Evolutionary conservation across 2,888 invertebrate species (phyloP).

Genomic region (Caenorhabditis zanzibari): DNA sequence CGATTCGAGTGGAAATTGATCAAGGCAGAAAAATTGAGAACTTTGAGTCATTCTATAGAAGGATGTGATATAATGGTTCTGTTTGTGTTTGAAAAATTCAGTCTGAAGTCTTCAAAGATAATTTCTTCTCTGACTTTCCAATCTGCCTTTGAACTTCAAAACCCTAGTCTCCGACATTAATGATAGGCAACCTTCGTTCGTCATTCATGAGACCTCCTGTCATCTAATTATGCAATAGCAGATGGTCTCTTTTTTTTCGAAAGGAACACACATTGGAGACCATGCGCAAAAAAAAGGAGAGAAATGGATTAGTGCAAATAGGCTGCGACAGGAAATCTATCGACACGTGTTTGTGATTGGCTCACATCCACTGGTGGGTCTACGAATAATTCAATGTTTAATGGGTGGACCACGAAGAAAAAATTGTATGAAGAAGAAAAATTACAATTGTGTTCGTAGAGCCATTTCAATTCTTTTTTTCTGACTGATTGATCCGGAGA

Average conservation of each 20-base stretch:
- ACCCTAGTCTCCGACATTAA: not conserved
- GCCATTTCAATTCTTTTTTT: slow-evolving; percentile 12
- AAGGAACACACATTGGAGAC: slow-evolving; percentile 6
- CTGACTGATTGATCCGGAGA: slow-evolving; percentile 22
- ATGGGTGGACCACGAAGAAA: slow-evolving; percentile 2
- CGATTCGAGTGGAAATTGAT: slow-evolving; percentile 4
- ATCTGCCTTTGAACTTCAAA: not conserved
- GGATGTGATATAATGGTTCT: too few relatives aligned
- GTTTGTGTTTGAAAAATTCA: too few relatives aligned
- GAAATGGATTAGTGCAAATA: slow-evolving; percentile 21
- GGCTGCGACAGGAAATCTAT: not conserved
- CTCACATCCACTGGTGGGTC: slow-evolving; percentile 11
- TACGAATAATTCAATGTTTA: slow-evolving; percentile 37
- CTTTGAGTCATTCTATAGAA: too few relatives aligned
- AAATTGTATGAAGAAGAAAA: slow-evolving; percentile 18
- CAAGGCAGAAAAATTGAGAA: not conserved
- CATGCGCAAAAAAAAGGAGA: not conserved
- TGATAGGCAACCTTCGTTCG: slow-evolving; percentile 37
- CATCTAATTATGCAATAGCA: slow-evolving; percentile 52
- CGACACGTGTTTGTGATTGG: slow-evolving; percentile 42
- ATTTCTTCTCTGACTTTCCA: not conserved
- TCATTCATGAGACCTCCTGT: slow-evolving; percentile 21
- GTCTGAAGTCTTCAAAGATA: not conserved
- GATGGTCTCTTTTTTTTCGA: slow-evolving; percentile 31
- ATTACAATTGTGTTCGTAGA: slow-evolving; percentile 31